Percentiles rank a stretch among this genome's conserved stretches.
Conservation (phyloP, 37 sponge, comb jelly and placozoan genomes). For the Ianthella basta region DNA sequence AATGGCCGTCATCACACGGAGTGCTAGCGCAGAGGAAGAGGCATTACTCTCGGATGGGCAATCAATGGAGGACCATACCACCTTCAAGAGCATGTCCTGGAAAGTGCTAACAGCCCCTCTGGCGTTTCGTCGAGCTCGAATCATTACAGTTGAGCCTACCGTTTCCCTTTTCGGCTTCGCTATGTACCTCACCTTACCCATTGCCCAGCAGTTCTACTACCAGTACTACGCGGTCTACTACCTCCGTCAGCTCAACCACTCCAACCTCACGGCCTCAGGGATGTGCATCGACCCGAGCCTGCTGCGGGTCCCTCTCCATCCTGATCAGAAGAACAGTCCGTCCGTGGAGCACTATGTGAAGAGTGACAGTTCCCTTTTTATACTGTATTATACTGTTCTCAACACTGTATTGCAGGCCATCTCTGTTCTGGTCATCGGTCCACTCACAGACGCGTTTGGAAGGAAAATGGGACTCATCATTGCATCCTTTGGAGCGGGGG, state of each 20-base stretch:
- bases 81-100: no score
- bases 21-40: no score
- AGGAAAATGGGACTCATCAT: slow-evolving; percentile 33
- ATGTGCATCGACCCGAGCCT: not conserved
- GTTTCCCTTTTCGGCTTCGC: slow-evolving; percentile 58
- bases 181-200: slow-evolving; percentile 28
- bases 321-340: not conserved
- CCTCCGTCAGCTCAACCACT: not conserved
- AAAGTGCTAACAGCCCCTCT: not conserved
- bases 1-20: no score
- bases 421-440: slow-evolving; percentile 45
- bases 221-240: slow-evolving; percentile 34
- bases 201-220: slow-evolving; percentile 62
- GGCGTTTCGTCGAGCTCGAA: not conserved
- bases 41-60: no score
- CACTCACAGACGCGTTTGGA: slow-evolving; percentile 56
- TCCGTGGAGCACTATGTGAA: slow-evolving; percentile 21
- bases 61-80: no score
- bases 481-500: slow-evolving; percentile 8
- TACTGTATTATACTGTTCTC: slow-evolving; percentile 7
- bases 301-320: not conserved
- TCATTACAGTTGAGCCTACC: slow-evolving; percentile 62
- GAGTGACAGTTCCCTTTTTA: slow-evolving; percentile 4
- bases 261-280: not conserved
- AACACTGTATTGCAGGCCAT: slow-evolving; percentile 26